phyloP scores from a whole-genome alignment of 2,797 vertebrate genomes.

The Toxotes lorentzi region DNA sequence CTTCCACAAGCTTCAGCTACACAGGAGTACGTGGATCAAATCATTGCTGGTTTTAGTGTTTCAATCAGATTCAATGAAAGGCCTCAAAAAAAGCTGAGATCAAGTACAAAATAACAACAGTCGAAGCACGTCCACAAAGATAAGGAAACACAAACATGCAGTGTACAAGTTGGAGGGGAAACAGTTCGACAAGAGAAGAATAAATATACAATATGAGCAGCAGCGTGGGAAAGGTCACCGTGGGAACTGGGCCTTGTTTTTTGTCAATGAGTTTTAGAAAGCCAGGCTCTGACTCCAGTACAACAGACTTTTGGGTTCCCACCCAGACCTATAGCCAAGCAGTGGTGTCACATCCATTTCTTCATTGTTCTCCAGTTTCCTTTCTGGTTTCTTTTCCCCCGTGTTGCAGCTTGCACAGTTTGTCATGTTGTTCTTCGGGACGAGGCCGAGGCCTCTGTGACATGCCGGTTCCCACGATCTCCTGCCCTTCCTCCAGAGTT shows the following conservation, averaged over 20 bases:
- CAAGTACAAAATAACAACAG: slow-evolving; percentile 59
- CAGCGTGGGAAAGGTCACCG: slow-evolving; percentile 79
- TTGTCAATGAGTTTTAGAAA: slow-evolving; percentile 69
- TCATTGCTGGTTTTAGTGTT: not conserved
- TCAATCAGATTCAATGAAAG: slow-evolving; percentile 17
- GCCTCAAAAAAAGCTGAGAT: slow-evolving; percentile 46
- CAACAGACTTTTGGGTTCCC: slow-evolving; percentile 67
- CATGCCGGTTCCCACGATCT: slow-evolving; percentile 84
- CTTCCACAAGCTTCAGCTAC: not conserved
- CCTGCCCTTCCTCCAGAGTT: slow-evolving; percentile 80
- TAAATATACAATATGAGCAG: slow-evolving; percentile 72
- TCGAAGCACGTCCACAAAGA: slow-evolving; percentile 62
- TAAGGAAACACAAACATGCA: slow-evolving; percentile 70
- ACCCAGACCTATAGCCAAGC: slow-evolving; percentile 62
- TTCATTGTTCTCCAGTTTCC: slow-evolving; percentile 86
- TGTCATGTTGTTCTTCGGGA: slow-evolving; percentile 70
- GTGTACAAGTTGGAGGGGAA: slow-evolving; percentile 62
- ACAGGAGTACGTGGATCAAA: not conserved
- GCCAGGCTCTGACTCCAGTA: slow-evolving; percentile 48
- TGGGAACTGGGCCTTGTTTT: slow-evolving; percentile 77
- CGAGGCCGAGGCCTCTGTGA: slow-evolving; percentile 49
- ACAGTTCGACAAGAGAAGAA: slow-evolving; percentile 62
- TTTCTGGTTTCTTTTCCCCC: slow-evolving; percentile 61
- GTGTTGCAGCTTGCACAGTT: slow-evolving; percentile 56
- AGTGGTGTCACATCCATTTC: slow-evolving; percentile 66